Evolutionary conservation across 2,113 vertebrate species (phyloP), one percentile per base, ranked within the genome.

Genomic region (Ariopsis seemanni): DNA sequence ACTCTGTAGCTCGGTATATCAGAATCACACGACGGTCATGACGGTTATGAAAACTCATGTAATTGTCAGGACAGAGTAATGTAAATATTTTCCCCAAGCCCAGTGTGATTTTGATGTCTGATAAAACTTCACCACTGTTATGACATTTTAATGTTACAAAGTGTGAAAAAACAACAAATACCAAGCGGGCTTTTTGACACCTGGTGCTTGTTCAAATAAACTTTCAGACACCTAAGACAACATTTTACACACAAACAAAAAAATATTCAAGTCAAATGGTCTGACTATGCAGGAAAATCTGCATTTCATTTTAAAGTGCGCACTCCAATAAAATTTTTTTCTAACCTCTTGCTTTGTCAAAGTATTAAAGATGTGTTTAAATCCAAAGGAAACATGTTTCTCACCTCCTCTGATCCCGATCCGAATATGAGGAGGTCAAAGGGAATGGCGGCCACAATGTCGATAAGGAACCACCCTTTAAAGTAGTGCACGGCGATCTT

Each of bases 391-490:
- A 25, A 67, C 20, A 75, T 53, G 25, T 48, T 7, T 30, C 96
- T 98, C 93, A 99, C 98, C 97, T 99, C 98, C 91, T 99, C 98
- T 60, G 98, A 99, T 88, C 98, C 98, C 83, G 97, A 99, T 93
- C 98, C 97, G 92, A 99, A 99, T 94, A 99, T 99, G 91, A 99
- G 97, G 92, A 99, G 96, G 95, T 99, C 98, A 90, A 99, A 99
- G 17, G 98, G 98, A 92, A 99, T 99, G 92, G 98, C 98, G 34
- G 98, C 98, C 88, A 99, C 98, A 97, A 99, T 99, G 95, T 99
- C 98, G 92, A 99, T 99, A 94, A 99, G 97, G 96, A 99, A 99
- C 98, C 98, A 99, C 95, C 98, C 98, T 95, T 99, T 99, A 92
- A 99, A 99, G 95, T 99, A 99, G 94, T 99, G 98, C 94, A 99